Conservation (phyloP, 2,797 vertebrate species). For the Brachymystax lenok region DNA sequence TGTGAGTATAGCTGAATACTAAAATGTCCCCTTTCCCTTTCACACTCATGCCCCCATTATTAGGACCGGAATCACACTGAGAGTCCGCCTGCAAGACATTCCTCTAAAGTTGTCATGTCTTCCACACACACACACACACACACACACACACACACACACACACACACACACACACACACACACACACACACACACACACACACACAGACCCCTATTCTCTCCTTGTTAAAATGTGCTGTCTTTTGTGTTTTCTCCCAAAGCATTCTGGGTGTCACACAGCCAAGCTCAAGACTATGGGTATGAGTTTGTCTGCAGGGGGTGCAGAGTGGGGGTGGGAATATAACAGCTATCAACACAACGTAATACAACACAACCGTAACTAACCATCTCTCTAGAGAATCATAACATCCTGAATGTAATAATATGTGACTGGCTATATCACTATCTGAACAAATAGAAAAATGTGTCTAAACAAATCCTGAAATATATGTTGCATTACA, state of each 20-base stretch:
- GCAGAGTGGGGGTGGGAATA: constrained; percentile 16
- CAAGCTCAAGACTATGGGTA: constrained; percentile 54
- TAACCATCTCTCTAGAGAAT: neutral
- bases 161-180: constrained; percentile 13
- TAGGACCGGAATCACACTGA: constrained; percentile 49
- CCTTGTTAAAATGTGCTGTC: constrained; percentile 49
- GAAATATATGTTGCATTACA: too few species aligned
- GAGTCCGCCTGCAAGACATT: constrained; percentile 55
- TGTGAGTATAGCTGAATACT: constrained; percentile 9
- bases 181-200: constrained; percentile 20
- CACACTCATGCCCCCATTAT: constrained; percentile 38
- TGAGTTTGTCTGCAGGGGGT: constrained; percentile 58
- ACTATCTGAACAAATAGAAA: too few species aligned
- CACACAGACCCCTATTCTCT: constrained; percentile 14
- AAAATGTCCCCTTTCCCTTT: constrained; percentile 9
- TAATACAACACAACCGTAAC: neutral
- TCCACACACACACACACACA: constrained; percentile 31
- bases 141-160: constrained; percentile 3
- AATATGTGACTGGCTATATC: too few species aligned
- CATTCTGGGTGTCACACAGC: constrained; percentile 18
- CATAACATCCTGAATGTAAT: too few species aligned
- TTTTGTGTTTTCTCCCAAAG: constrained; percentile 48
- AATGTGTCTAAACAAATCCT: too few species aligned
- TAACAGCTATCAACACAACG: neutral
- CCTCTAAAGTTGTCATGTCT: constrained; percentile 62